These are phyloP conservation scores for Lasioglossum malachurum DNA, from an alignment of 2,888 invertebrate genomes.

Conservation along the genomic window DNA sequence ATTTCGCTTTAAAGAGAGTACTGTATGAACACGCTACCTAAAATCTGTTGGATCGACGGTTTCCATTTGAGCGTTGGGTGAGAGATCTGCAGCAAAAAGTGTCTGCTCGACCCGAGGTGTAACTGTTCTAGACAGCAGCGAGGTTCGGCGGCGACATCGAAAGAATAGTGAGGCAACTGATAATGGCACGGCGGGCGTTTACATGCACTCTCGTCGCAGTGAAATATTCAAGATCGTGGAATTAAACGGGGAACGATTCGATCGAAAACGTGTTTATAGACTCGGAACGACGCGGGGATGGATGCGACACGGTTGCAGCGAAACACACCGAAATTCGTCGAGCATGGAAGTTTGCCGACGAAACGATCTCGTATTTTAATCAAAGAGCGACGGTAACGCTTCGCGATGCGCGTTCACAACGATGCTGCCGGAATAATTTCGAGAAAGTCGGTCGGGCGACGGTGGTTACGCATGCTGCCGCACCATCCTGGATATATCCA, in stretches of 20 bases:
- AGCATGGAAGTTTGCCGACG: conserved; percentile 13
- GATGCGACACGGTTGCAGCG: neutral
- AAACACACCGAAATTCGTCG: conserved; percentile 24
- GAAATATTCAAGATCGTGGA: conserved; percentile 43
- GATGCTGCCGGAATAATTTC: conserved; percentile 35
- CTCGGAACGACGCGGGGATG: neutral
- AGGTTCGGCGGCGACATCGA: neutral
- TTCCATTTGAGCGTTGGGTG: neutral
- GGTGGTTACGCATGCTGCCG: conserved; percentile 19
- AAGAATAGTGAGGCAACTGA: conserved; percentile 22
- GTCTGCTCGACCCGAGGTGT: neutral
- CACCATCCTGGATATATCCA: conserved; percentile 6
- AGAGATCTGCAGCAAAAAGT: neutral
- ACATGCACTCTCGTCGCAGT: conserved; percentile 14
- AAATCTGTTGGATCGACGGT: neutral
- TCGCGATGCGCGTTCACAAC: neutral
- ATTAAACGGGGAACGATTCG: conserved; percentile 42
- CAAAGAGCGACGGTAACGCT: conserved; percentile 46
- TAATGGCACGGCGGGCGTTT: conserved; percentile 28
- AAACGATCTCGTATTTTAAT: conserved; percentile 54
- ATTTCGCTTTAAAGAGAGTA: neutral
- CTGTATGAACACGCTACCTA: neutral
- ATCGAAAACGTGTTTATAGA: conserved; percentile 45
- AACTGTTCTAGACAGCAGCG: neutral
- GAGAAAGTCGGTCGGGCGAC: conserved; percentile 21